Evolutionary conservation across 2,797 vertebrate species (phyloP).

Genomic region (Neosilurus mollespiculum): DNA sequence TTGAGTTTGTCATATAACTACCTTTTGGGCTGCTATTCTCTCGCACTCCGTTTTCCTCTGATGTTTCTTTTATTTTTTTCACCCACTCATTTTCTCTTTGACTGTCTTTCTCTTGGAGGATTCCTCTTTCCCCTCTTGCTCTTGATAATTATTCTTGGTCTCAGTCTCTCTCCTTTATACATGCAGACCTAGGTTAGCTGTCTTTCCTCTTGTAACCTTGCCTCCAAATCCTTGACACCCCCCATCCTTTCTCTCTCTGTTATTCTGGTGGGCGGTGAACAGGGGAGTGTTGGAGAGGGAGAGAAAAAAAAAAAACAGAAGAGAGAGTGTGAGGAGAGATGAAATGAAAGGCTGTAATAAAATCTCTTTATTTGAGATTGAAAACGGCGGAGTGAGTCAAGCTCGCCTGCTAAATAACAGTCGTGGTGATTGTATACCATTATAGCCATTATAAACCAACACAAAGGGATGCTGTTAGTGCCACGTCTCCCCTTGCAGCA

Average conservation of each 20-base stretch:
- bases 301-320: slow-evolving; percentile 64
- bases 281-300: slow-evolving; percentile 71
- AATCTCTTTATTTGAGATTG: slow-evolving; percentile 72
- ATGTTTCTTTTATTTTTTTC: slow-evolving; percentile 39
- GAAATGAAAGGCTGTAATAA: slow-evolving; percentile 73
- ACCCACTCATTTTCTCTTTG: slow-evolving; percentile 38
- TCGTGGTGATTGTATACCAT: slow-evolving; percentile 56
- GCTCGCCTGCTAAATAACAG: slow-evolving; percentile 55
- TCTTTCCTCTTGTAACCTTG: slow-evolving; percentile 27
- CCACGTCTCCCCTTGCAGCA: slow-evolving; percentile 40
- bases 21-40: slow-evolving; percentile 13
- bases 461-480: slow-evolving; percentile 54
- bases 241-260: slow-evolving; percentile 55
- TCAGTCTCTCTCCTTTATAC: slow-evolving; percentile 49
- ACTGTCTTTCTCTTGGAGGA: slow-evolving; percentile 46
- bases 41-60: slow-evolving; percentile 10
- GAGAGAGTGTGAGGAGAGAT: slow-evolving; percentile 62
- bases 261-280: slow-evolving; percentile 73
- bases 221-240: slow-evolving; percentile 28
- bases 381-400: slow-evolving; percentile 60
- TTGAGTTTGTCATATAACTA: slow-evolving; percentile 5
- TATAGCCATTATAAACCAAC: slow-evolving; percentile 57
- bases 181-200: slow-evolving; percentile 5
- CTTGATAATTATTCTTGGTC: slow-evolving; percentile 61
- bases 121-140: slow-evolving; percentile 48